Percentiles rank a stretch among this genome's conserved stretches.
phyloP scores from a whole-genome alignment of 2,113 vertebrate genomes.

The Semnornis frantzii region DNA sequence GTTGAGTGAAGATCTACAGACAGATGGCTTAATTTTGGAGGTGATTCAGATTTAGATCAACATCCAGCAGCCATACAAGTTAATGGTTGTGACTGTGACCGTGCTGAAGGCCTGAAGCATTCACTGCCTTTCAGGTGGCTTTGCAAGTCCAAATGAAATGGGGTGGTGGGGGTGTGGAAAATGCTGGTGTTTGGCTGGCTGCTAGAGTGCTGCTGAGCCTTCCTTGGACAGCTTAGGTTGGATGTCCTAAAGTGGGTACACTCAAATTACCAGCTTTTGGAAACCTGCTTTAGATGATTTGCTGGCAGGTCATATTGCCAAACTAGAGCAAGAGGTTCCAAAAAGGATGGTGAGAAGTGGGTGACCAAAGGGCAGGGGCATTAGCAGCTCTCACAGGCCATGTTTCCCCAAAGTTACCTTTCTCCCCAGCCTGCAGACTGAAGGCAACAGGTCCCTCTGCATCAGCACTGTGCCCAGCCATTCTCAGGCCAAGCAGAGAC shows the following conservation, averaged over 20 bases:
- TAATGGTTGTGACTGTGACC: no score
- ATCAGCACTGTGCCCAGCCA: accelerated
- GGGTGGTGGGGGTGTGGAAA: no score
- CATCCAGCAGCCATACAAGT: not conserved
- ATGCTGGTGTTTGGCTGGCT: not conserved
- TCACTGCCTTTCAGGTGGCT: not conserved
- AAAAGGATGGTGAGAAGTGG: not conserved
- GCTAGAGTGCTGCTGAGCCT: not conserved
- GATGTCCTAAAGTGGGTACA: not conserved
- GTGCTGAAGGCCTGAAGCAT: not conserved
- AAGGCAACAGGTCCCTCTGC: not conserved
- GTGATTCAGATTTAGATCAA: constrained; percentile 6
- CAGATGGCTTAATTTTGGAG: not conserved
- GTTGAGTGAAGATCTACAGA: constrained; percentile 9
- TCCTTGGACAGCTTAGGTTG: not conserved
- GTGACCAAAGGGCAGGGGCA: not conserved
- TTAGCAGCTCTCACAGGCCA: not conserved
- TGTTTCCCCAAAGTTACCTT: not conserved
- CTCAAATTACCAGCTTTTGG: not conserved
- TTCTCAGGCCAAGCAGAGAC: not conserved
- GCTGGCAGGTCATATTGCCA: not conserved
- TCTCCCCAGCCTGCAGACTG: not conserved
- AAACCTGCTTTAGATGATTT: not conserved
- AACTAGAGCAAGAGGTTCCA: not conserved
- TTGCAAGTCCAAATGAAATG: not conserved